These are phyloP conservation scores for Zaprionus lachaisei DNA, from an alignment of 1,140 invertebrate genomes.

Conservation along the genomic window DNA sequence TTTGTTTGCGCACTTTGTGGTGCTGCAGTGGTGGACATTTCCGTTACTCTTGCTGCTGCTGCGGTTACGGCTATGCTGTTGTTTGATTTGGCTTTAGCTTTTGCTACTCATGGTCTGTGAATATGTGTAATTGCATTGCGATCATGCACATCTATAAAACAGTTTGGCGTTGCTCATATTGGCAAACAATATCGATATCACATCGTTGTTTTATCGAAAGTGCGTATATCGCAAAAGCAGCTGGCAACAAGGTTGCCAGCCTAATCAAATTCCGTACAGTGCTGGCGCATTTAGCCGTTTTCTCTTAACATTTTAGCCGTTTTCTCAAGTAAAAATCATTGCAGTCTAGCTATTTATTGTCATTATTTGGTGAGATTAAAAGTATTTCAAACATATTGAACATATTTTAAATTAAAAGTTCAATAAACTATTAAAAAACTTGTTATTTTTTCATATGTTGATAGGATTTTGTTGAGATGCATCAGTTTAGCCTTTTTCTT, in stretches of 20 bases:
- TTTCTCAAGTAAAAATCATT: not conserved
- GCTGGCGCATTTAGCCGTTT: not conserved
- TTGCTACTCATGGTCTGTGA: slow-evolving; percentile 24
- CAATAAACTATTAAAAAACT: too few relatives aligned
- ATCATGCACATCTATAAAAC: slow-evolving; percentile 15
- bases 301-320: not conserved
- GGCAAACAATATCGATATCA: slow-evolving; percentile 18
- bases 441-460: too few relatives aligned
- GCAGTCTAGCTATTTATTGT: not conserved
- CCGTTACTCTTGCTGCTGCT: slow-evolving; percentile 18
- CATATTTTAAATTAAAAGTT: too few relatives aligned
- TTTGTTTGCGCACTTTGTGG: slow-evolving; percentile 1
- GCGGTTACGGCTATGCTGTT: slow-evolving; percentile 3
- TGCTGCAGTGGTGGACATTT: slow-evolving; percentile 22
- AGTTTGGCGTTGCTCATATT: slow-evolving; percentile 15
- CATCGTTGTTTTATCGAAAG: slow-evolving; percentile 1
- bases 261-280: not conserved
- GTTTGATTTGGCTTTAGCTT: slow-evolving; percentile 1
- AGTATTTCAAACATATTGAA: too few relatives aligned
- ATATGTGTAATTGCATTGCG: slow-evolving; percentile 27
- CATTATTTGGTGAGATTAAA: too few relatives aligned
- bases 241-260: slow-evolving; percentile 17
- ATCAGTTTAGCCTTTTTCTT: too few relatives aligned
- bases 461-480: too few relatives aligned
- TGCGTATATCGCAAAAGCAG: slow-evolving; percentile 17